Evolutionary conservation across 2,797 vertebrate species (phyloP).

Genomic region (Melopsittacus undulatus): DNA sequence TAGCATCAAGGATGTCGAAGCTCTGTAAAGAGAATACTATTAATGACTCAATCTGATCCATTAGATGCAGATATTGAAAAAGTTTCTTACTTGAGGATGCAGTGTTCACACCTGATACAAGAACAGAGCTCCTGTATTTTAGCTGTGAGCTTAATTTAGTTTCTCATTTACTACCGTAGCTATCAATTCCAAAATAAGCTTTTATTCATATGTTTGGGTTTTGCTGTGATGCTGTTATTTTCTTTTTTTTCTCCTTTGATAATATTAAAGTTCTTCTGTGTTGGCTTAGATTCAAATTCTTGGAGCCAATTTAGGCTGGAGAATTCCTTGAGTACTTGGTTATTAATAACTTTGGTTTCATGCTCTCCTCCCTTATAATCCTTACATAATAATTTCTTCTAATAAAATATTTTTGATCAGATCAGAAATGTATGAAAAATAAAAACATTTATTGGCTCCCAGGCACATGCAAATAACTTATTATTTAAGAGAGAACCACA

Average conservation of each 20-base stretch:
- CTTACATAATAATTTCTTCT: background rate
- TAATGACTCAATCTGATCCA: constrained; percentile 7
- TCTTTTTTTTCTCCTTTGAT: background rate
- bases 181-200: constrained; percentile 34
- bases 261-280: background rate
- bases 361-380: background rate
- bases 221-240: background rate
- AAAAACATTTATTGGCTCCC: background rate
- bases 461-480: background rate
- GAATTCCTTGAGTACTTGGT: background rate
- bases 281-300: background rate
- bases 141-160: background rate
- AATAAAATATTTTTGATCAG: background rate
- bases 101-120: background rate
- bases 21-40: background rate
- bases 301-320: background rate
- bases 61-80: background rate
- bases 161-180: background rate
- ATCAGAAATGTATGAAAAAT: background rate
- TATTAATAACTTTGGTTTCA: background rate
- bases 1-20: background rate
- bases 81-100: background rate
- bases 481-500: background rate
- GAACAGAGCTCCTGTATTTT: background rate
- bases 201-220: background rate